Conservation (phyloP, 1,140 invertebrate genomes). For the Drosophila pseudoobscura region DNA sequence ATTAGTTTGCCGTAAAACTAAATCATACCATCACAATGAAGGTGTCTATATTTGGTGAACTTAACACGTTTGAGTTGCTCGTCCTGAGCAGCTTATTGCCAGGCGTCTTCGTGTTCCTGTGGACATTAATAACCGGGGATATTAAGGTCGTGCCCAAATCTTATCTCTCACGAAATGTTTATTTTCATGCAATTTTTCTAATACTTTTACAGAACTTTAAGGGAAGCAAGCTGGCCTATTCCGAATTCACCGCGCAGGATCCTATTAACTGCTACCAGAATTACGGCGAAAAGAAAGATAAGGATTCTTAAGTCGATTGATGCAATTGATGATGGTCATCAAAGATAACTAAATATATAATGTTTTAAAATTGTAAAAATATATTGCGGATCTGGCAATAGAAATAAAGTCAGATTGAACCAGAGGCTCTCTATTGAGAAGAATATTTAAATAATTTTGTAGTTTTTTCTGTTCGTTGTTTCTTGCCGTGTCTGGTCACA, state of each 20-base stretch:
- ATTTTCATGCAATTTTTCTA: constrained; percentile 11
- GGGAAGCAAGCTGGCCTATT: constrained; percentile 51
- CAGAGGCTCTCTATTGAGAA: neutral
- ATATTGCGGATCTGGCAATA: neutral
- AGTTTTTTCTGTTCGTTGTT: constrained; percentile 3
- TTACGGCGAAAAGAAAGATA: constrained; percentile 41
- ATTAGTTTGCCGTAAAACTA: constrained; percentile 1
- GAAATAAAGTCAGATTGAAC: too few species aligned
- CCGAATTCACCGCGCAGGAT: constrained; percentile 62
- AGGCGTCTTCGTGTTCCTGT: constrained; percentile 63
- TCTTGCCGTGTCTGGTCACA: constrained; percentile 14
- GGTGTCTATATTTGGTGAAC: constrained; percentile 58
- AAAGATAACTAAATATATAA: neutral
- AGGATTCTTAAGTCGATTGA: constrained; percentile 23
- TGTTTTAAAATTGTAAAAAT: constrained; percentile 13
- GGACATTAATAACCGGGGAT: constrained; percentile 70
- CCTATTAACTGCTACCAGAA: constrained; percentile 78
- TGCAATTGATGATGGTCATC: neutral
- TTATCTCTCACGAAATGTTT: neutral
- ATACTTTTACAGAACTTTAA: constrained; percentile 57
- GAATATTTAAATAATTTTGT: constrained; percentile 1
- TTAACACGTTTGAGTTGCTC: constrained; percentile 59
- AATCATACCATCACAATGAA: constrained; percentile 49
- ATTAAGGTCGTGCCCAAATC: constrained; percentile 47
- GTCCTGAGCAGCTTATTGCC: constrained; percentile 58